Evolutionary conservation across 2,113 vertebrate species (phyloP).

Genomic region (Dendropsophus ebraccatus): DNA sequence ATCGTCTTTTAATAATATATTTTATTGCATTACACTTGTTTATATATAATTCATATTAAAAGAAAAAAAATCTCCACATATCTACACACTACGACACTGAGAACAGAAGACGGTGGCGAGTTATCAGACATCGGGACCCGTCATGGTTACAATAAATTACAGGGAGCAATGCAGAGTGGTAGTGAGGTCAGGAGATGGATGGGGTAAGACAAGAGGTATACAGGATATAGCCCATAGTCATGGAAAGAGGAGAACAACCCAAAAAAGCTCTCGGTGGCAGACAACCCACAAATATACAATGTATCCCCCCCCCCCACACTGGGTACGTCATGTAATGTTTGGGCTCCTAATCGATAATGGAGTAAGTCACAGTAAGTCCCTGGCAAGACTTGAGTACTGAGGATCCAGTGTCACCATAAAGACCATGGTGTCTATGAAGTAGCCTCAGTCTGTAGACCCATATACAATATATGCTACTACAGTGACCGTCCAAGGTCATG

Average conservation of each 20-base stretch:
- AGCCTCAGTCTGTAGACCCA: background rate
- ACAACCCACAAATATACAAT: background rate
- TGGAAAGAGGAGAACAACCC: background rate
- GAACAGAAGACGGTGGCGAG: background rate
- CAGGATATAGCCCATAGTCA: background rate
- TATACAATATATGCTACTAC: background rate
- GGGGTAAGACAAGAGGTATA: background rate
- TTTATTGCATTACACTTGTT: conserved; percentile 47
- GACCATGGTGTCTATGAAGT: background rate
- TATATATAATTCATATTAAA: conserved; percentile 32
- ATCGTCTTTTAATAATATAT: conserved; percentile 11
- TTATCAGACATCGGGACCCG: background rate
- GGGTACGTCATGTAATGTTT: background rate
- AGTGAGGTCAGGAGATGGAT: background rate
- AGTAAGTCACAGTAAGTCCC: background rate
- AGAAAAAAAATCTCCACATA: conserved; percentile 15
- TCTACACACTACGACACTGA: background rate
- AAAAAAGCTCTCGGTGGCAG: background rate
- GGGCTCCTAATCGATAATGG: background rate
- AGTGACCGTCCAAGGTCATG: background rate
- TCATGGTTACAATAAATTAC: background rate
- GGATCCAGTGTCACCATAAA: too few species aligned
- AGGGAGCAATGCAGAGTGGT: background rate
- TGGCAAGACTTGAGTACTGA: background rate
- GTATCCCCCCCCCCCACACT: background rate